A percentile compares a stretch with the other conserved stretches of the same genome.
Conservation (phyloP, 2,797 vertebrate genomes). For the Notamacropus eugenii region DNA sequence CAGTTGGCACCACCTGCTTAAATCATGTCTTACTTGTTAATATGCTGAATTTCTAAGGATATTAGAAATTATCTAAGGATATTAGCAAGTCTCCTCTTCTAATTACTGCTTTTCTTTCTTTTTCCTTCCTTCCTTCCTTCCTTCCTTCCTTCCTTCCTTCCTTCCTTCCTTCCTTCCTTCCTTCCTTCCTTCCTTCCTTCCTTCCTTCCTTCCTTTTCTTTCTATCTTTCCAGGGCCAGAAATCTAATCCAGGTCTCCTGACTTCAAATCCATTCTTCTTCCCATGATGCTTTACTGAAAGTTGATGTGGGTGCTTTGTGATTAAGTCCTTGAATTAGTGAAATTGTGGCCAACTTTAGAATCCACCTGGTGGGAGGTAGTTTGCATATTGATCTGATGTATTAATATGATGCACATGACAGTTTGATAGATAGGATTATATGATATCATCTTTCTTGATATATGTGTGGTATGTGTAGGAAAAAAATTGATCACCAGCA, state of each 20-base stretch:
- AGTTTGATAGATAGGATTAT: constrained; percentile 8
- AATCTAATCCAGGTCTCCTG: not conserved
- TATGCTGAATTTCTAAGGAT: constrained; percentile 47
- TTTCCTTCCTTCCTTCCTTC: not conserved
- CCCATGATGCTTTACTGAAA: not conserved
- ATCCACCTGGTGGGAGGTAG: not conserved
- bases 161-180: not conserved
- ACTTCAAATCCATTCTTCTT: not conserved
- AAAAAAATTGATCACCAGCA: not conserved
- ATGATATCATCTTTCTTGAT: not conserved
- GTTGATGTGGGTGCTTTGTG: too few relatives aligned
- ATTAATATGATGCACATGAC: not conserved
- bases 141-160: not conserved
- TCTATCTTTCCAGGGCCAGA: not conserved
- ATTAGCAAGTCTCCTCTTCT: not conserved
- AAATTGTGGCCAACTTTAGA: not conserved
- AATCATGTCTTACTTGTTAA: constrained; percentile 13
- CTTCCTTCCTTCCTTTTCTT: too few relatives aligned
- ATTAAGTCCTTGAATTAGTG: not conserved
- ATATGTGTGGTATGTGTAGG: not conserved
- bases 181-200: too few relatives aligned
- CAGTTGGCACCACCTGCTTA: constrained; percentile 46
- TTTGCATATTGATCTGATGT: not conserved
- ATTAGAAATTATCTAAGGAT: constrained; percentile 35
- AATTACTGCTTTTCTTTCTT: not conserved